Base-by-base conservation (phyloP, 2,113 vertebrate species). In the Cariama cristata region DNA sequence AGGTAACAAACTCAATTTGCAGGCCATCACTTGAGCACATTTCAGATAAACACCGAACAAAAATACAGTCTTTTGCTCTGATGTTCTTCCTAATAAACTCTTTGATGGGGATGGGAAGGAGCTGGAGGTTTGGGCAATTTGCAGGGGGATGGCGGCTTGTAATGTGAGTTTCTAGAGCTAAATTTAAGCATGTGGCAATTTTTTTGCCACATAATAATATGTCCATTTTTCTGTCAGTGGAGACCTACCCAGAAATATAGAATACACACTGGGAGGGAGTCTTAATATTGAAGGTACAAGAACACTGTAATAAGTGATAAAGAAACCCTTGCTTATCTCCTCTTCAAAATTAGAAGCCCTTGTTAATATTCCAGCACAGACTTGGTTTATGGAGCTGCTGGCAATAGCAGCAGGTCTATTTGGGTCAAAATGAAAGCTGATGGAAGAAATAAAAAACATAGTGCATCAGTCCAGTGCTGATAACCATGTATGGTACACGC, bases 361-460 rank as follows among this genome's bases (percentile, higher is more conserved):
- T 84, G 35, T 83, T 74, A 95, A 92, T 68, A 94, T 89, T 91
- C 86, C 45, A 94, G 67, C 35, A 73, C 53, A 92, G 52, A 74
- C 19, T 19, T 84, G 68, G 6, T 81, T 96, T 87, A 84, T 30
- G 20, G 49, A 89, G 56, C 60, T 92, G 62, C 63, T 83, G 75
- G 88, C 59, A 94, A 55, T 42, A 83, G 59, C 59, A 77, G 32
- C 45, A 69, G 47, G 71, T 69, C 42, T 93, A 42, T 60, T 40
- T 53, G 49, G 92, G 81, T 68, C 3, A 3, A 84, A 71, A 71
- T 21, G 40, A 72, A 86, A 95, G 63, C 27, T 75, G 79, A 92
- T 4, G 6, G 62, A 86, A 93, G 52, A 79, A 90, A 74, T 55
- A 33, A 79, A 79, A 83, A 81, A 27, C 27, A 42, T 4, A 85